Base-by-base conservation (phyloP, 1,140 invertebrate species). In the Cryptotermes secundus region DNA sequence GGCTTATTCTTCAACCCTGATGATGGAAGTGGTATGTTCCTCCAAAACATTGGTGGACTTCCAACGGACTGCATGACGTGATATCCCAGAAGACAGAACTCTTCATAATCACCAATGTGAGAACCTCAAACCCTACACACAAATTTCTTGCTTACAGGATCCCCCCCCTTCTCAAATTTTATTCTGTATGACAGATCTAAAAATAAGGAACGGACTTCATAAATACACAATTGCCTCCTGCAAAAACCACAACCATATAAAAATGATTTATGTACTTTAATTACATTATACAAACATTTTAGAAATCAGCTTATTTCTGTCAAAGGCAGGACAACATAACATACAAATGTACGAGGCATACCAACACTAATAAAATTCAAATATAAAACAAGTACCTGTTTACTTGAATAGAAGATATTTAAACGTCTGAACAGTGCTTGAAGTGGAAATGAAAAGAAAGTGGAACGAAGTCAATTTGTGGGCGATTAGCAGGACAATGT, bases 281-380 rank as follows among this genome's bases (percentile, higher is more conserved):
- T 65, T 65, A n/a, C n/a, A 26, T 65, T 65, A 65, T 65, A 65
- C 59, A 65, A n/a, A 65, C 59, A 65, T 65, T 12, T 65, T 65
- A 65, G 26, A 65, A 65, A 65, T n/a, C 26, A 38, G 12, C 12
- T 31, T 65, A 4, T 65, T 65, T 65, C 2, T 26, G n/a, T 65
- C 59, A 65, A 65, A 65, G 19, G n/a, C 59, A 65, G 24, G 2
- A n/a, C n/a, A 65, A 65, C 59, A 65, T 65, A 65, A 65, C 59
- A 31, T 14, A 65, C 26, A 65, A 26, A 12, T 65, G 59, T 65
- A 16, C 19, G 53, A 59, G 4, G 53, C 19, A 16, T 26, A 12
- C 7, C 6, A 65, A 65, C 59, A 65, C 22, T 65, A 65, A 65
- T 65, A 59, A 65, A 65, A 65, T 65, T 65, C 59, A 65, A n/a